A percentile compares a stretch with the other conserved stretches of the same genome.
Conservation (phyloP, 2,113 vertebrate species). For the Nothobranchius furzeri region DNA sequence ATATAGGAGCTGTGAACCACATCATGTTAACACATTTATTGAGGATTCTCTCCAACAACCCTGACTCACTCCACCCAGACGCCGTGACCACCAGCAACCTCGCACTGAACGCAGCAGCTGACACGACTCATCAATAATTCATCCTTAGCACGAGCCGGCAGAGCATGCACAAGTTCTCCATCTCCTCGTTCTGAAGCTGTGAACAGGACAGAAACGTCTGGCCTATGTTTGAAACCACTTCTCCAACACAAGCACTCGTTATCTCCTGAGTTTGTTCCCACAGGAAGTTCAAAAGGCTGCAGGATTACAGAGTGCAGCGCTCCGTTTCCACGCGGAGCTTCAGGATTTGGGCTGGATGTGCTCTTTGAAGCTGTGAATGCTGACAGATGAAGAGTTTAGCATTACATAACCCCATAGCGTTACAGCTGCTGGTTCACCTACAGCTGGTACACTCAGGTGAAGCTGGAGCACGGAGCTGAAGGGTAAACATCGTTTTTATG, state of each 20-base stretch:
- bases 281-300: slow-evolving; percentile 46
- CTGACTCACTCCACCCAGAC: neutral
- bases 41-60: neutral
- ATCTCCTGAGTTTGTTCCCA: slow-evolving; percentile 42
- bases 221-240: slow-evolving; percentile 31
- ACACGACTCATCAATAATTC: slow-evolving; percentile 26
- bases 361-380: slow-evolving; percentile 30
- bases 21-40: neutral
- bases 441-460: slow-evolving; percentile 11
- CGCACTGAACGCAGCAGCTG: neutral
- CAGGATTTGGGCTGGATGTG: slow-evolving; percentile 5
- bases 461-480: neutral
- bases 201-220: slow-evolving; percentile 25
- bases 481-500: no score
- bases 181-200: neutral
- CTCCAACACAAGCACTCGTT: slow-evolving; percentile 37
- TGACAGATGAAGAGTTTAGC: no score
- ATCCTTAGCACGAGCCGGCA: neutral
- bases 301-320: slow-evolving; percentile 47
- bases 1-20: no score
- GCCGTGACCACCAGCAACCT: neutral
- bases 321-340: neutral
- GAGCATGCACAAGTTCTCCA: neutral
- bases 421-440: slow-evolving; percentile 34
- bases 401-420: slow-evolving; percentile 10